phyloP scores from a whole-genome alignment of 2,797 vertebrate species.

The Hyperoplus immaculatus region DNA sequence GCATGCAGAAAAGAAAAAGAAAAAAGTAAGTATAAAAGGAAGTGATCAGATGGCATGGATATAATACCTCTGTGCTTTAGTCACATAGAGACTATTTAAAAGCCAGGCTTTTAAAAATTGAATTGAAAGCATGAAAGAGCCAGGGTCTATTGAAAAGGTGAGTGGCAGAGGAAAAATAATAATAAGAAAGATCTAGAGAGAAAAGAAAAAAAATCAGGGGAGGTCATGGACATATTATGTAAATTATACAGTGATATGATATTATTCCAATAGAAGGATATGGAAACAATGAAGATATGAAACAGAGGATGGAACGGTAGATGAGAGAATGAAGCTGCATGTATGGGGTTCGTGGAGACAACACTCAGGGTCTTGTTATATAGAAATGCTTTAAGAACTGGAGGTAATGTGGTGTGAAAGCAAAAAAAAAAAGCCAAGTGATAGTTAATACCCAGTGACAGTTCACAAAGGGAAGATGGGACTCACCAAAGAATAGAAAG shows the following conservation, averaged over 20 bases:
- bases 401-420: slow-evolving; percentile 55
- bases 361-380: slow-evolving; percentile 48
- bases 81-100: slow-evolving; percentile 49
- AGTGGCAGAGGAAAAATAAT: slow-evolving; percentile 18
- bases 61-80: slow-evolving; percentile 29
- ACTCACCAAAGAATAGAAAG: slow-evolving; percentile 55
- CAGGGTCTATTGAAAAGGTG: slow-evolving; percentile 51
- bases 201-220: slow-evolving; percentile 34
- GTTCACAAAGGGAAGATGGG: slow-evolving; percentile 63
- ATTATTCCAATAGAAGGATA: slow-evolving; percentile 54
- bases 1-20: not conserved
- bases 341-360: slow-evolving; percentile 51
- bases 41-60: slow-evolving; percentile 12
- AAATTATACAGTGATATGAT: slow-evolving; percentile 48
- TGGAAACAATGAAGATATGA: slow-evolving; percentile 52
- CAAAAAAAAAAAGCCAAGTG: slow-evolving; percentile 55
- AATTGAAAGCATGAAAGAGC: slow-evolving; percentile 41
- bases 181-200: slow-evolving; percentile 21
- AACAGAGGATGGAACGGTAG: slow-evolving; percentile 50
- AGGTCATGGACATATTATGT: slow-evolving; percentile 43
- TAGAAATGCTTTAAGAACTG: slow-evolving; percentile 58
- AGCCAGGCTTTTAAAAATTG: slow-evolving; percentile 45
- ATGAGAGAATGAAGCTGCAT: slow-evolving; percentile 55
- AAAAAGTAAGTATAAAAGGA: slow-evolving; percentile 6
- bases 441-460: slow-evolving; percentile 62